Base-by-base conservation (phyloP, 2,888 invertebrate genomes). In the Tineola bisselliella region DNA sequence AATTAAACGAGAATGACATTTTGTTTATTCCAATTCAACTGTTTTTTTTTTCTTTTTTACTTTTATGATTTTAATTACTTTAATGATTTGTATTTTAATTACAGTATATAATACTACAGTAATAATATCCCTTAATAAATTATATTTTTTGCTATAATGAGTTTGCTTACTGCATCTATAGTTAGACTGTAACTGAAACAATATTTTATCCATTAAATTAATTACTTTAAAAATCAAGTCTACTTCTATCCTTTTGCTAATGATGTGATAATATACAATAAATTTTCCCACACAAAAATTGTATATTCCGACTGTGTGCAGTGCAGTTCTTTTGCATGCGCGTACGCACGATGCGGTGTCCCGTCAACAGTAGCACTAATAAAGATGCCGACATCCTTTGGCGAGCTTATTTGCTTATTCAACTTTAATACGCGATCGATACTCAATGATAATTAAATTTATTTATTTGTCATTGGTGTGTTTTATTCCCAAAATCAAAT, bases 321-420 rank as follows among this genome's bases (percentile, higher is more conserved):
- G 62, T 60, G 63, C 63, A 61, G 59, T 30, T 54, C 62, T 62
- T 59, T 61, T 62, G 70, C 61, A 66, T 76, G 75, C 76, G 70
- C 69, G 65, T 67, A 63, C 66, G 66, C 66, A 63, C 62, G 62
- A 65, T 68, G 38, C 38, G 38, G 38, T 38, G 38, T 38, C 38
- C 38, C 38, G 38, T 12, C 38, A 38, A 38, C 38, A 38, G 68
- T 68, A 48, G 48, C 48, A 6, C 66, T 70, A 68, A 61, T 70
- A 82, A 82, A 81, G 79, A 70, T 63, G 71, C 84, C 86, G 84
- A 84, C 84, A 79, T 86, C 84, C 86, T 77, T 69, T 48, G 11
- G 48, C 48, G 13, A 48, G 17, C 48, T n/a, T 48, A 18, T 48
- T 48, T 48, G 17, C 13, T 48, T 48, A 15, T 15, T 15, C 17